A percentile compares a stretch with the other conserved stretches of the same genome.
Evolutionary conservation across 2,797 vertebrate species (phyloP).

Genomic region (Pangasius mekongensis): DNA sequence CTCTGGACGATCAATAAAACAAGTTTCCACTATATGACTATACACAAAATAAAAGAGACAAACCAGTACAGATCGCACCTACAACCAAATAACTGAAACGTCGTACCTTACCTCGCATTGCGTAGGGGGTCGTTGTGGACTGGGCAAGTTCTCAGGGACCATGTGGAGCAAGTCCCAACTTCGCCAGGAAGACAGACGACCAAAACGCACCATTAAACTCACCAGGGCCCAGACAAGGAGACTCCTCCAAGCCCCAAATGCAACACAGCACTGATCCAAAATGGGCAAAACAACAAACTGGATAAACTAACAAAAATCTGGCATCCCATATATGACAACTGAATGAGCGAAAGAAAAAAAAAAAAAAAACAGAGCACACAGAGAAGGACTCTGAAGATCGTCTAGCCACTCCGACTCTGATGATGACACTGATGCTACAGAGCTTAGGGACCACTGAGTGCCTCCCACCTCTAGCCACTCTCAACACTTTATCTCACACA

Average conservation of each 20-base stretch:
- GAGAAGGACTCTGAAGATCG: not conserved
- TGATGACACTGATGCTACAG: not conserved
- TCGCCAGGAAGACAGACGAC: conserved; percentile 72
- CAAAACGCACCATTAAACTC: conserved; percentile 72
- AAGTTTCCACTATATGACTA: not conserved
- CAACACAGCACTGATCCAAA: not conserved
- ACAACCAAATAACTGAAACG: not conserved
- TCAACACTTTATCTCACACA: conserved; percentile 15
- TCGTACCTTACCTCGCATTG: conserved; percentile 69
- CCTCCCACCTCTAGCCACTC: conserved; percentile 41
- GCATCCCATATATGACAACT: not conserved
- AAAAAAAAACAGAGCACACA: not conserved
- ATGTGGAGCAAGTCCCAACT: conserved; percentile 79
- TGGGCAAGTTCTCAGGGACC: conserved; percentile 63
- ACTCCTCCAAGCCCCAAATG: not conserved
- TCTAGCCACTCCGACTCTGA: not conserved
- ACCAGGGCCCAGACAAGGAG: not conserved
- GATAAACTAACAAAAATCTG: conserved; percentile 30
- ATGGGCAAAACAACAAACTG: not conserved
- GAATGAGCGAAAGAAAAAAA: not conserved
- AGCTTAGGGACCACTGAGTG: not conserved
- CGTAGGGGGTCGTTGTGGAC: conserved; percentile 27
- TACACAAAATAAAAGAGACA: not conserved
- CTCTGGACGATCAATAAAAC: not conserved
- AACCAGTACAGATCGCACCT: not conserved